These are phyloP conservation scores for Chloroceryle amazona DNA, from an alignment of 2,797 vertebrate species.

Conservation along the genomic window DNA sequence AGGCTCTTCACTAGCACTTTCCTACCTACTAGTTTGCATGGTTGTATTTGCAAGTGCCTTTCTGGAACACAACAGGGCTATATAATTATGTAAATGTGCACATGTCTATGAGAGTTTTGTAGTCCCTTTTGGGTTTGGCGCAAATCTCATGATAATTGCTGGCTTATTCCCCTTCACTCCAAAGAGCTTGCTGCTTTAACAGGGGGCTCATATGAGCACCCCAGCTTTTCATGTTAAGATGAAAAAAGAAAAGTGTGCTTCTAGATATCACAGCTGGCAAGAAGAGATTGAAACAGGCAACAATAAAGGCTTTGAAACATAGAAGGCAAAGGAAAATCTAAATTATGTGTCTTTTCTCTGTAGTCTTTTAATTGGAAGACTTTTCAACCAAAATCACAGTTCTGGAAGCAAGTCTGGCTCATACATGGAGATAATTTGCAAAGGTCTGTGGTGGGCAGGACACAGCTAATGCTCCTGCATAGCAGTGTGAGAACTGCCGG, in stretches of 20 bases:
- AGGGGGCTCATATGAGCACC: neutral
- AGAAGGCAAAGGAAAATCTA: neutral
- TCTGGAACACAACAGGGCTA: neutral
- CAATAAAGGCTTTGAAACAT: conserved; percentile 4
- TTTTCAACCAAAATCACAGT: neutral
- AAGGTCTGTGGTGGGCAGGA: neutral
- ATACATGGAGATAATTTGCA: neutral
- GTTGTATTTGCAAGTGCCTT: neutral
- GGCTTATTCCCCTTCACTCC: conserved; percentile 16
- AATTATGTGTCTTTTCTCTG: neutral
- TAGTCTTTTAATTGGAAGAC: neutral
- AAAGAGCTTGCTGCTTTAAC: neutral
- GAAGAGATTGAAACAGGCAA: neutral
- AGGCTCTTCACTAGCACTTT: neutral
- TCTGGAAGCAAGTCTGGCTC: neutral
- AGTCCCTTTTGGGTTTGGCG: neutral
- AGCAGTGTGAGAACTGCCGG: neutral
- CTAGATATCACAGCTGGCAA: conserved; percentile 28
- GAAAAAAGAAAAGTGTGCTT: neutral
- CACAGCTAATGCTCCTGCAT: neutral
- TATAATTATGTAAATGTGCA: conserved; percentile 38
- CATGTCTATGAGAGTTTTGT: neutral
- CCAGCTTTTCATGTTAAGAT: conserved; percentile 36
- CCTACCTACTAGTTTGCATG: neutral
- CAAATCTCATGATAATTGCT: conserved; percentile 33